phyloP scores from a whole-genome alignment of 1,140 invertebrate species.

The Physella acuta region DNA sequence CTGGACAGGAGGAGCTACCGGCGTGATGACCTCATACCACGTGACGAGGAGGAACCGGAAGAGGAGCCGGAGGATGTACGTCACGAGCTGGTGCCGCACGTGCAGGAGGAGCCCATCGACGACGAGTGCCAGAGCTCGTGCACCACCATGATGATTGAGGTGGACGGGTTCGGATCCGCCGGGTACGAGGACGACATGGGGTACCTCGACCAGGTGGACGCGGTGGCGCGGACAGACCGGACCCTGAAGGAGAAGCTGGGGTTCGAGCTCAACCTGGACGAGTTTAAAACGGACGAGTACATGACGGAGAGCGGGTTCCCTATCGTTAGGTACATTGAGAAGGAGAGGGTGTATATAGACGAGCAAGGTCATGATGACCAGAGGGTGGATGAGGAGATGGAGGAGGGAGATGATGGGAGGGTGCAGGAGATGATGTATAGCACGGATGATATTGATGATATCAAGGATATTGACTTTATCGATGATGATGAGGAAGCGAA shows the following conservation, averaged over 20 bases:
- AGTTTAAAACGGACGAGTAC: conserved; percentile 20
- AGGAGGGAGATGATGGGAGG: neutral
- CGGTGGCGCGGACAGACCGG: conserved; percentile 7
- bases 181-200: conserved; percentile 16
- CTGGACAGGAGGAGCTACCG: conserved; percentile 14
- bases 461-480: neutral
- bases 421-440: neutral
- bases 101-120: neutral
- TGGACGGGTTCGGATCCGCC: conserved; percentile 5
- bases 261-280: conserved; percentile 21
- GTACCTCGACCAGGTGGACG: neutral
- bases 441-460: neutral
- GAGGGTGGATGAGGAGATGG: neutral
- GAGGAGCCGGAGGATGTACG: no score
- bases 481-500: neutral
- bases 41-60: neutral
- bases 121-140: conserved; percentile 13
- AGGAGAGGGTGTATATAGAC: conserved; percentile 19
- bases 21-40: neutral
- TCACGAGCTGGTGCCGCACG: neutral
- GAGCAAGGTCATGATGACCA: neutral
- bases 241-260: conserved; percentile 11
- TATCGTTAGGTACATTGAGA: conserved; percentile 25
- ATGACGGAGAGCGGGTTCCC: conserved; percentile 21
- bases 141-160: conserved; percentile 16